These are phyloP conservation scores for Caenorhabditis japonica DNA, from an alignment of 2,888 invertebrate species.

Conservation along the genomic window DNA sequence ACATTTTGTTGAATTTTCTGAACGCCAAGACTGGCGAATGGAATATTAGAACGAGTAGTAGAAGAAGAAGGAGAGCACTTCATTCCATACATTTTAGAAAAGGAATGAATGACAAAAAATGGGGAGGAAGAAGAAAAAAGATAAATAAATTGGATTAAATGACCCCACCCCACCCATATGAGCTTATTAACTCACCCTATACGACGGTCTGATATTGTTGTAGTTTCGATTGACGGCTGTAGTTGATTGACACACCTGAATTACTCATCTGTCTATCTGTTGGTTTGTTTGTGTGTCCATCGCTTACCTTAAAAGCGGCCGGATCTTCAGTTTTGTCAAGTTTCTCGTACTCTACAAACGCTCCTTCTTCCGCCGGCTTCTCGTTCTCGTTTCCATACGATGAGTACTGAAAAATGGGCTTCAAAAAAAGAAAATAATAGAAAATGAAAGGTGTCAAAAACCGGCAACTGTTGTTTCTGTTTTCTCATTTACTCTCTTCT, in stretches of 20 bases:
- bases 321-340: slow-evolving; percentile 56
- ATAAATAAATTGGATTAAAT: slow-evolving; percentile 15
- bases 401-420: slow-evolving; percentile 55
- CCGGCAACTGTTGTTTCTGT: slow-evolving; percentile 3
- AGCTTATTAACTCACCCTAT: slow-evolving; percentile 26
- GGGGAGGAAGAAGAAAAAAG: not conserved
- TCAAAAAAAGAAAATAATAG: no score
- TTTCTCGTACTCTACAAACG: slow-evolving; percentile 68
- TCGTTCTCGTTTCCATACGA: slow-evolving; percentile 57
- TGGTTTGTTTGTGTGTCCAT: slow-evolving; percentile 1
- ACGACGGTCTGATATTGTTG: slow-evolving; percentile 42
- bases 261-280: not conserved
- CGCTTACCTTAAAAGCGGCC: slow-evolving; percentile 31
- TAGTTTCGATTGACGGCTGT: slow-evolving; percentile 43
- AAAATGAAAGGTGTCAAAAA: slow-evolving; percentile 1
- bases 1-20: no score
- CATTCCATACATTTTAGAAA: not conserved
- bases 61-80: no score
- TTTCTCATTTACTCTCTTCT: slow-evolving; percentile 5
- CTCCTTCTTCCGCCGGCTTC: slow-evolving; percentile 64
- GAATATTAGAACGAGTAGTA: no score
- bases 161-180: slow-evolving; percentile 1
- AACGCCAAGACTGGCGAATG: no score
- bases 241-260: slow-evolving; percentile 41
- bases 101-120: not conserved